A percentile compares a stretch with the other conserved stretches of the same genome.
These are phyloP conservation scores for Tetramorium bicarinatum DNA, from an alignment of 2,888 invertebrate genomes.

Conservation along the genomic window DNA sequence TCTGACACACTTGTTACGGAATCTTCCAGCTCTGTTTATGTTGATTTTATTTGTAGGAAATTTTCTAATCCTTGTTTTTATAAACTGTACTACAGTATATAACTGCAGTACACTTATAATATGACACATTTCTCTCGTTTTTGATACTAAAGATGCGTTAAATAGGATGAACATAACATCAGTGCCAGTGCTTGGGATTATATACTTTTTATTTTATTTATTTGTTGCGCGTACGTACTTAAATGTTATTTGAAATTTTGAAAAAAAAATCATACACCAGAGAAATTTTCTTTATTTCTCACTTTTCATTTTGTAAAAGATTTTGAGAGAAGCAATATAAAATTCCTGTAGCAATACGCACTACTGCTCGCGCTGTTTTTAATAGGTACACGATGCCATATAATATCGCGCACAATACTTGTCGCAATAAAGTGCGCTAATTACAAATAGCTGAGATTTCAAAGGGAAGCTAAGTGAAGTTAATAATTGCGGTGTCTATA, in stretches of 20 bases:
- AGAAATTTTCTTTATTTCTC: not conserved
- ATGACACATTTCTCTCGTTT: not conserved
- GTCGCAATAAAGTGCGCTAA: slow-evolving; percentile 6
- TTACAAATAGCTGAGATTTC: slow-evolving; percentile 30
- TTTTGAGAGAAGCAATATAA: not conserved
- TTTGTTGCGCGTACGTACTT: not conserved
- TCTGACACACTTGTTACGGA: not conserved
- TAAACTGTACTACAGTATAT: no score
- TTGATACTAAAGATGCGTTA: not conserved
- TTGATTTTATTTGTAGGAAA: not conserved
- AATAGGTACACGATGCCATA: not conserved
- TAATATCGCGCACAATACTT: not conserved
- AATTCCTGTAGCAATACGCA: not conserved
- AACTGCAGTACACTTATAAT: not conserved
- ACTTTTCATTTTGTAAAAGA: not conserved
- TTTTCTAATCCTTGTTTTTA: not conserved
- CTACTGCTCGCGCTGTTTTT: not conserved
- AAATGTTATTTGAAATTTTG: slow-evolving; percentile 12
- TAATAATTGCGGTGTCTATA: slow-evolving; percentile 47
- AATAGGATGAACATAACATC: not conserved
- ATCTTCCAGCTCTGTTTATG: not conserved
- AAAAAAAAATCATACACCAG: not conserved
- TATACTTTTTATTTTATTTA: not conserved
- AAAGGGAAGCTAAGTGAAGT: slow-evolving; percentile 45
- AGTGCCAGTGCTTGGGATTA: not conserved